Base-by-base conservation (phyloP, 2,113 vertebrate genomes). In the Otocyon megalotis region DNA sequence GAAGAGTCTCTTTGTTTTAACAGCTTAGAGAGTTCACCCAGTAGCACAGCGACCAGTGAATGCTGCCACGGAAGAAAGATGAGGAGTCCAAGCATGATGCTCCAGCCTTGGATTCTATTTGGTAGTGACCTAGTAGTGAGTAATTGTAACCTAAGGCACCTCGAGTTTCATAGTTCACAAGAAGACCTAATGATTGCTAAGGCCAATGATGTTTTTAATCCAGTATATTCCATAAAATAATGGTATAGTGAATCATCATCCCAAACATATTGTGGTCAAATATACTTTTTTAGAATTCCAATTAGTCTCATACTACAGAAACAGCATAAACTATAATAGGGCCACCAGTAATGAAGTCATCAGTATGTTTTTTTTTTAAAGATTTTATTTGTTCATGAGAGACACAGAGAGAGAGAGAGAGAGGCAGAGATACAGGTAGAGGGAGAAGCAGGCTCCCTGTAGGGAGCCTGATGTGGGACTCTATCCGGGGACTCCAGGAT, bases 111-210 rank as follows among this genome's bases (percentile, higher is more conserved):
- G 35, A 79, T 43, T 90, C 50, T 37, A 9, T 22, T 63, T 1
- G 26, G 4, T 50, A 62, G 19, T 83, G 35, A 60, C 48, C 20
- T 30, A 76, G 43, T 30, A 76, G 26, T 50, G 74, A 50, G 37
- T 62, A 72, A 74, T 69, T 65, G 50, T 67, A 97, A 94, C 81
- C 54, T 50, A 76, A 92, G 19, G 24, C 32, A n/a, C 83, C 54
- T 87, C 48, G 50, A n/a, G 15, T 83, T 89, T 92, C 26, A 62
- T 14, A 89, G 50, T 80, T 88, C 22, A 26, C 69, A 83, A 69
- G 53, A 88, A 77, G 11, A 58, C 37, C 65, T 60, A 17, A 20
- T 80, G 48, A 83, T 81, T 74, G 53, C 28, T 88, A 89, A 95
- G 28, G 19, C 9, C 32, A 83, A 37, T 81, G 72, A 54, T 85